These are phyloP conservation scores for Anisognathus igniventris DNA, from an alignment of 2,797 vertebrate genomes.

Conservation along the genomic window DNA sequence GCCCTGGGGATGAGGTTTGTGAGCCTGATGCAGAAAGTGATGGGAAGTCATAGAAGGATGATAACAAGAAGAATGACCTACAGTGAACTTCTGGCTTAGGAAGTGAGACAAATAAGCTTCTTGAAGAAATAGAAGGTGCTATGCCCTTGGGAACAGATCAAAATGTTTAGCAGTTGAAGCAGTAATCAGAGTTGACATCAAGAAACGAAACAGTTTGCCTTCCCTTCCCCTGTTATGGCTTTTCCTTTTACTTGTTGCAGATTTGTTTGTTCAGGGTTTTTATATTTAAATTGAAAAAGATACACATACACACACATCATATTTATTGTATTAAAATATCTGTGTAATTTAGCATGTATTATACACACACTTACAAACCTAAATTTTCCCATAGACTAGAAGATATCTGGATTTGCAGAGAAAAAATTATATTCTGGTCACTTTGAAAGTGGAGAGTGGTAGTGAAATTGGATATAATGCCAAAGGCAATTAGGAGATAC, in stretches of 20 bases:
- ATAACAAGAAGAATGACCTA: neutral
- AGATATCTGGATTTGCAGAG: neutral
- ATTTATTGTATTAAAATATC: neutral
- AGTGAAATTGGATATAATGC: neutral
- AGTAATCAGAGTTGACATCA: neutral
- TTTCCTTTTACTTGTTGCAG: neutral
- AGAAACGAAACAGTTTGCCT: neutral
- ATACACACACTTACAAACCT: neutral
- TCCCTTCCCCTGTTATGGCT: neutral
- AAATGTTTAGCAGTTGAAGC: neutral
- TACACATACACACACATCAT: accelerated
- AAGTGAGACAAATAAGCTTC: neutral
- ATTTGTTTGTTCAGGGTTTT: neutral
- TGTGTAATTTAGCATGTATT: neutral
- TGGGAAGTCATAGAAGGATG: neutral
- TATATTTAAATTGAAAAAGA: neutral
- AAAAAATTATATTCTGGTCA: neutral
- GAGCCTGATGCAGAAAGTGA: neutral
- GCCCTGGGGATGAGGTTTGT: neutral
- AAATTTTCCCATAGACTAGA: neutral
- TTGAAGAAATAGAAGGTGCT: neutral
- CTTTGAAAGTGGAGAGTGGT: neutral
- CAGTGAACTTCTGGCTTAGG: neutral
- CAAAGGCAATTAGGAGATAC: neutral
- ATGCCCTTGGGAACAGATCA: neutral